phyloP scores from a whole-genome alignment of 2,888 invertebrate genomes.

The Gryllus longicercus region DNA sequence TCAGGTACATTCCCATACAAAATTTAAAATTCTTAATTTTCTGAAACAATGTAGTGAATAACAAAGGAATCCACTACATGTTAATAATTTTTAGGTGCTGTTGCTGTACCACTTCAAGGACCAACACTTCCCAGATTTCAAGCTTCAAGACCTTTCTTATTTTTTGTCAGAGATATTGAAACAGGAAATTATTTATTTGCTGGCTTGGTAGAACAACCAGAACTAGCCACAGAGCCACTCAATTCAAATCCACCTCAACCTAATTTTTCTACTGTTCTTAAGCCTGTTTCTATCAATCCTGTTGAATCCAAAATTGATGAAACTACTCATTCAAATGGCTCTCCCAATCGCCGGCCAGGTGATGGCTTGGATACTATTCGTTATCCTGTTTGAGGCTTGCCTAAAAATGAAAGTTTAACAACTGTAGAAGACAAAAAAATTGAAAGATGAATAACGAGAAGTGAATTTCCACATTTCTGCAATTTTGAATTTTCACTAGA shows the following conservation, averaged over 20 bases:
- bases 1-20: slow-evolving; percentile 46
- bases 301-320: background rate
- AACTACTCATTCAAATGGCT: background rate
- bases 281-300: background rate
- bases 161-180: slow-evolving; percentile 59
- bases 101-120: slow-evolving; percentile 60
- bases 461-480: no score
- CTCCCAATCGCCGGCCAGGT: no score
- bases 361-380: no score
- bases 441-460: no score
- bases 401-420: no score
- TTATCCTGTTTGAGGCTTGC: no score
- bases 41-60: background rate
- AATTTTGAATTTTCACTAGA: no score
- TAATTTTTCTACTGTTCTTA: background rate
- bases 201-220: slow-evolving; percentile 57
- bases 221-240: slow-evolving; percentile 25
- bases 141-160: slow-evolving; percentile 62
- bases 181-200: slow-evolving; percentile 60
- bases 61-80: background rate
- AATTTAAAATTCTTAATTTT: background rate
- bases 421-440: no score
- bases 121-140: slow-evolving; percentile 51
- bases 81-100: slow-evolving; percentile 45
- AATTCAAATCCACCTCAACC: slow-evolving; percentile 18